Evolutionary conservation across 2,888 invertebrate genomes (phyloP), one percentile per base, ranked within the genome.

Genomic region (Pyrocoelia pectoralis): DNA sequence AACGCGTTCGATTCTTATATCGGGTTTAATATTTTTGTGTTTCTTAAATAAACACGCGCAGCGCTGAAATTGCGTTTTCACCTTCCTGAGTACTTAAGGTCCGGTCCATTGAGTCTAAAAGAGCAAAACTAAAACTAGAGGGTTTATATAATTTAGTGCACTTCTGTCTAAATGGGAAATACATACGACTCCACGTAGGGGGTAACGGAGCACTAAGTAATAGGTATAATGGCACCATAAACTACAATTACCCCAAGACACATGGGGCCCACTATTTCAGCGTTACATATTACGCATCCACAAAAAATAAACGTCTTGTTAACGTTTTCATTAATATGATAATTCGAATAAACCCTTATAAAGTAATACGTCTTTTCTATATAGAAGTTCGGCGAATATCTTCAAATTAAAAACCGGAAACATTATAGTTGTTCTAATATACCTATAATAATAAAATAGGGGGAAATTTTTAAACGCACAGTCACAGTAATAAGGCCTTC

Each of bases 181-280:
- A 61, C 67, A 61, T 61, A 57, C 61, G 28, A 56, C 60, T 53
- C 59, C 50, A 38, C 24, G 49, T 29, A 62, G 69, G 66, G 67
- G 68, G 70, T 59, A 50, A 51, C 61, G 59, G 56, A 61, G 70
- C 72, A 71, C 71, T 75, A 73, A 74, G 74, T 75, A 74, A 75
- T 75, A 75, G 72, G 69, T 70, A 74, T 75, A 75, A 75, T 75
- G 74, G 74, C 61, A 50, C 72, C 70, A 74, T 75, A 75, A 75
- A 74, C 73, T 71, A 74, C 74, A 74, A 74, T 75, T 74, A 74
- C 70, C 62, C 65, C 55, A 63, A 67, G 72, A 72, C 72, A 72
- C 70, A 72, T 69, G 67, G 70, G 69, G 61, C 66, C 54, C 62
- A 48, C 56, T 53, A 60, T 64, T 64, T 54, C 19, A 38, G 55